Evolutionary conservation across 2,797 vertebrate species (phyloP).

Genomic region (Etheostoma perlongum): DNA sequence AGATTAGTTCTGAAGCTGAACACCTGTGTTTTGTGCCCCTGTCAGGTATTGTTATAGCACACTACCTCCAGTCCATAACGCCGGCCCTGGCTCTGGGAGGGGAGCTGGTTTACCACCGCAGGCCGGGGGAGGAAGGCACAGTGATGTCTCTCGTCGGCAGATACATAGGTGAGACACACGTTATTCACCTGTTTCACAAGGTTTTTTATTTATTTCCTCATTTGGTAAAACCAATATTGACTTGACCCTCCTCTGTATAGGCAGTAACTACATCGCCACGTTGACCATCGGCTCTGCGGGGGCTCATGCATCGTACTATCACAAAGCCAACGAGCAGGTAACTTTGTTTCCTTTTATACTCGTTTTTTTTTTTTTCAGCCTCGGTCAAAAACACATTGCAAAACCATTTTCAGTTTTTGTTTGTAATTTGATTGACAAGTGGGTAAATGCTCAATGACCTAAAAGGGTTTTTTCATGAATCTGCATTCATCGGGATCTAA

Average conservation of each 20-base stretch:
- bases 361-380: background rate
- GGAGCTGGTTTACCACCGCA: slow-evolving; percentile 91
- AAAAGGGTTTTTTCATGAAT: background rate
- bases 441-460: background rate
- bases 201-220: too few relatives aligned
- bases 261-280: slow-evolving; percentile 89
- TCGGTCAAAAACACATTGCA: too few relatives aligned
- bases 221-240: background rate
- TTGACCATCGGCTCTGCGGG: slow-evolving; percentile 90
- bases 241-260: slow-evolving; percentile 44
- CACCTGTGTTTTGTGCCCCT: background rate
- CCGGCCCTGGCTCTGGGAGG: slow-evolving; percentile 90
- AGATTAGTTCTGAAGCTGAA: background rate
- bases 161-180: slow-evolving; percentile 85
- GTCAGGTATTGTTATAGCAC: slow-evolving; percentile 89
- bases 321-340: slow-evolving; percentile 94
- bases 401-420: background rate
- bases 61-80: slow-evolving; percentile 93
- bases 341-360: fast-evolving
- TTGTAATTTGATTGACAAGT: background rate
- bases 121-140: slow-evolving; percentile 90
- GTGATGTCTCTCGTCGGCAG: slow-evolving; percentile 91
- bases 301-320: slow-evolving; percentile 92
- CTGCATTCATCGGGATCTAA: background rate
- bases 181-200: too few relatives aligned